Conservation (phyloP, 1,140 invertebrate species). For the Penaeus vannamei region DNA sequence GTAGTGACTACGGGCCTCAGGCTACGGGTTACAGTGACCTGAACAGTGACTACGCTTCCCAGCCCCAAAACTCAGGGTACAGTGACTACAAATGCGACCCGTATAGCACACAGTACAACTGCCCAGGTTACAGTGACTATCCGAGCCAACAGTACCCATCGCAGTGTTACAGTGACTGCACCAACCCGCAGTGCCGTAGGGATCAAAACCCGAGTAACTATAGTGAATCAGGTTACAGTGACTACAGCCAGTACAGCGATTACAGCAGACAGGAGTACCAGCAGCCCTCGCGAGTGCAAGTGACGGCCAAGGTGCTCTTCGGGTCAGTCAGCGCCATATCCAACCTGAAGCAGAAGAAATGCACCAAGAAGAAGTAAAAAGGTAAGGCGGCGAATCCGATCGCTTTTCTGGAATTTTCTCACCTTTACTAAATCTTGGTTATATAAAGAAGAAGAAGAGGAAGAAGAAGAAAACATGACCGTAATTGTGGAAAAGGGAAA, state of each 20-base stretch:
- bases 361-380: constrained; percentile 24
- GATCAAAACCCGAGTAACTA: constrained; percentile 4
- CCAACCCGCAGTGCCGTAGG: not conserved
- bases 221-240: constrained; percentile 15
- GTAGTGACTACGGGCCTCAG: constrained; percentile 6
- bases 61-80: not conserved
- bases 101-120: constrained; percentile 10
- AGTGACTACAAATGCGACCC: not conserved
- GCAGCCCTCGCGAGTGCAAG: constrained; percentile 43
- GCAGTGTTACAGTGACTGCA: not conserved
- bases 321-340: constrained; percentile 61
- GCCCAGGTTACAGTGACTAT: constrained; percentile 31
- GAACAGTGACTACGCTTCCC: not conserved
- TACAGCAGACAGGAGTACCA: constrained; percentile 40
- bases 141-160: too few species aligned
- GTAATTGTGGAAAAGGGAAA: too few species aligned
- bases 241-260: constrained; percentile 23
- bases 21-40: constrained; percentile 8
- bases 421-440: too few species aligned
- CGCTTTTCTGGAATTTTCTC: not conserved
- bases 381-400: not conserved
- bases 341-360: constrained; percentile 57
- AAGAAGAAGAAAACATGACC: too few species aligned
- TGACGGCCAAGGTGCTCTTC: constrained; percentile 59
- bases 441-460: too few species aligned